Evolutionary conservation across 1,140 invertebrate genomes (phyloP).

Genomic region (Rhagoletis pomonella): DNA sequence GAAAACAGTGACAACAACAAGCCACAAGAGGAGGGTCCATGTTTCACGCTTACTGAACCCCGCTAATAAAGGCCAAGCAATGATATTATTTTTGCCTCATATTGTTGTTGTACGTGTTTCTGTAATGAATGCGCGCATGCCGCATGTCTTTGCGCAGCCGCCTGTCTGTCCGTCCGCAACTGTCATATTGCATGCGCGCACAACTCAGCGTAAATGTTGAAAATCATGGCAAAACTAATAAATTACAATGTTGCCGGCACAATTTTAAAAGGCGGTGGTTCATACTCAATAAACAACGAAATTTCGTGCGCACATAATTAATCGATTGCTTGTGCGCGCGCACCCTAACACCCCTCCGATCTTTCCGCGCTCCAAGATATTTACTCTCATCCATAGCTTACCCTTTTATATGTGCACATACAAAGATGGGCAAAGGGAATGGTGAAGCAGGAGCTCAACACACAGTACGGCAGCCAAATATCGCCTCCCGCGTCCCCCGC

Average conservation of each 20-base stretch:
- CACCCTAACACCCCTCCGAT: background rate
- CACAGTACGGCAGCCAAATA: background rate
- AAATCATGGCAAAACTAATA: conserved; percentile 56
- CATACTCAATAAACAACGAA: conserved; percentile 50
- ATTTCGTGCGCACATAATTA: conserved; percentile 47
- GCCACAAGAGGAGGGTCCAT: background rate
- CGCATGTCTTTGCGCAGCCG: conserved; percentile 15
- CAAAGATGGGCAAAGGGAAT: too few species aligned
- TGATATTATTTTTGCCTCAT: background rate
- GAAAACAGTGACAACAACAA: conserved; percentile 65
- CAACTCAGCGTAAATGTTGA: conserved; percentile 55
- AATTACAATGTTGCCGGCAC: conserved; percentile 54
- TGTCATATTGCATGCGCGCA: conserved; percentile 34
- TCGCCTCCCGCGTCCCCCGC: background rate
- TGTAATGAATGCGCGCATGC: conserved; percentile 17
- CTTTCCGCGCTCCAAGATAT: background rate
- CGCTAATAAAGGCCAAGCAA: conserved; percentile 14
- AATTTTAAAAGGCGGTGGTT: conserved; percentile 44
- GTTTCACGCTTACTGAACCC: background rate
- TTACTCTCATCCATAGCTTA: background rate
- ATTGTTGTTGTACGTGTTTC: conserved; percentile 28
- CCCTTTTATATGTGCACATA: background rate
- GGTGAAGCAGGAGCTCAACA: background rate
- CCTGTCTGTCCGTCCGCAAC: background rate
- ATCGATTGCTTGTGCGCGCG: conserved; percentile 35